A percentile compares a stretch with the other conserved stretches of the same genome.
Evolutionary conservation across 2,888 invertebrate genomes (phyloP).

Genomic region (Stenolophus ochropezus): DNA sequence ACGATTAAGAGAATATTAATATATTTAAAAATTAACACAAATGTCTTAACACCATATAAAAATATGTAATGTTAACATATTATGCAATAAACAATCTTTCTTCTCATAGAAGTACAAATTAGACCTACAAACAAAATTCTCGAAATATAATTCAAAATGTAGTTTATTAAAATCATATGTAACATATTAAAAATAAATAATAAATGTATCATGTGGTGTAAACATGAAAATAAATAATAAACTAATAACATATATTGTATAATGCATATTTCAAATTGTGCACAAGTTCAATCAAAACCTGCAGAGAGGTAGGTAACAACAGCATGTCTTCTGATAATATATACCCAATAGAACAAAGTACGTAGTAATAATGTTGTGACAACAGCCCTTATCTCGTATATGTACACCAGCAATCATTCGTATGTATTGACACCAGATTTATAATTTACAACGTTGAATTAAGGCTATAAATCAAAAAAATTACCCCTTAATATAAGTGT

Average conservation of each 20-base stretch:
- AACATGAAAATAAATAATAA: conserved; percentile 56
- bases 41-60: conserved; percentile 52
- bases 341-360: too few relatives aligned
- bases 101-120: conserved; percentile 59
- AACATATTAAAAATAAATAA: conserved; percentile 46
- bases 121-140: conserved; percentile 54
- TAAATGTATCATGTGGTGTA: conserved; percentile 50
- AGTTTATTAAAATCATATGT: conserved; percentile 55
- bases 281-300: neutral
- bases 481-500: too few relatives aligned
- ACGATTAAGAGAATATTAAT: conserved; percentile 43
- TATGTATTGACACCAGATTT: too few relatives aligned
- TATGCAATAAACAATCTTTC: conserved; percentile 58
- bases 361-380: too few relatives aligned
- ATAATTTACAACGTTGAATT: too few relatives aligned
- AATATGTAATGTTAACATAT: conserved; percentile 57
- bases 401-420: too few relatives aligned
- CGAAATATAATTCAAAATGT: conserved; percentile 56
- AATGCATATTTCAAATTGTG: neutral
- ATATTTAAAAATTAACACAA: conserved; percentile 50
- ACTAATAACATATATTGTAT: conserved; percentile 49
- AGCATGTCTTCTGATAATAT: too few relatives aligned
- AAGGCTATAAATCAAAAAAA: too few relatives aligned
- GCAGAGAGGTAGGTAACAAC: too few relatives aligned
- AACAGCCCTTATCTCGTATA: too few relatives aligned